Percentiles rank a stretch among this genome's conserved stretches.
Evolutionary conservation across 2,888 invertebrate species (phyloP).

Genomic region (Microdon myrmicae): DNA sequence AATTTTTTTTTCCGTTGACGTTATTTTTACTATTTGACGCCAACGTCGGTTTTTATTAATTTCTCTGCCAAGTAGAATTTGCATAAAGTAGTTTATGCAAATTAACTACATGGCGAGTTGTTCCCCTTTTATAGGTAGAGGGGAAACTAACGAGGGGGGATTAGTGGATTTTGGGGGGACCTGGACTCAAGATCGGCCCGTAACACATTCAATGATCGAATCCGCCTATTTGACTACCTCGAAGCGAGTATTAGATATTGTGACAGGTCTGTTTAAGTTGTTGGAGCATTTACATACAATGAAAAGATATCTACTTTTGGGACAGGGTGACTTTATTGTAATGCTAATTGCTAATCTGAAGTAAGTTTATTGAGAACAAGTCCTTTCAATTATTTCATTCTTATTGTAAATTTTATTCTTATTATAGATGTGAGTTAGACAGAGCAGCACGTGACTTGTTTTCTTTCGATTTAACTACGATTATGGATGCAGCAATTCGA

Average conservation of each 20-base stretch:
- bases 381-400: not conserved
- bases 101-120: no score
- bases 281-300: slow-evolving; percentile 91
- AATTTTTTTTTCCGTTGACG: no score
- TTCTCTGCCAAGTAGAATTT: no score
- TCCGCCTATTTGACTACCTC: slow-evolving; percentile 88
- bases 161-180: no score
- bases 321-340: slow-evolving; percentile 96
- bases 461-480: slow-evolving; percentile 86
- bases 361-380: slow-evolving; percentile 68
- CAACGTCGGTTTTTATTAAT: no score
- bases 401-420: slow-evolving; percentile 8
- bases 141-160: no score
- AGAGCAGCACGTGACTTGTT: slow-evolving; percentile 87
- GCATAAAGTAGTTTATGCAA: no score
- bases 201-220: slow-evolving; percentile 83
- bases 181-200: no score
- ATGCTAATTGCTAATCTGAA: slow-evolving; percentile 90
- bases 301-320: slow-evolving; percentile 89
- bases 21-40: no score
- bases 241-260: slow-evolving; percentile 82
- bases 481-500: slow-evolving; percentile 85
- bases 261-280: slow-evolving; percentile 87
- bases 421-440: slow-evolving; percentile 82
- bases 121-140: no score